These are phyloP conservation scores for Forbesichthys agassizii DNA, from an alignment of 2,113 vertebrate genomes.

Conservation along the genomic window DNA sequence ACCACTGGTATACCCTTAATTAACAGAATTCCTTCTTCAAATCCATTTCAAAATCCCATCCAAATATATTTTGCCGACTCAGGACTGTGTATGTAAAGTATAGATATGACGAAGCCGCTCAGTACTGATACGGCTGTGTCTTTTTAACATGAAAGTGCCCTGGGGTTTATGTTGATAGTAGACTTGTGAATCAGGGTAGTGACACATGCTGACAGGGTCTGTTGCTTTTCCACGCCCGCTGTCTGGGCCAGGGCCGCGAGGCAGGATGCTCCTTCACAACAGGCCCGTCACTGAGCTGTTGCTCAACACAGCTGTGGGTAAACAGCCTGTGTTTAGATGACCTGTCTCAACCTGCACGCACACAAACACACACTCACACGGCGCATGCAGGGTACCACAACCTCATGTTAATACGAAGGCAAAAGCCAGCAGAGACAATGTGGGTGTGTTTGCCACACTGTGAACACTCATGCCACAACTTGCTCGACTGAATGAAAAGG, in stretches of 20 bases:
- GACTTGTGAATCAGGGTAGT: conserved; percentile 43
- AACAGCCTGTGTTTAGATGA: conserved; percentile 71
- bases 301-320: conserved; percentile 65
- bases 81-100: neutral
- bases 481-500: conserved; percentile 49
- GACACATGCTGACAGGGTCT: conserved; percentile 54
- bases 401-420: conserved; percentile 21
- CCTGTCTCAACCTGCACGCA: conserved; percentile 70
- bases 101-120: no score
- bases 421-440: conserved; percentile 30
- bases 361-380: conserved; percentile 14
- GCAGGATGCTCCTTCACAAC: conserved; percentile 24
- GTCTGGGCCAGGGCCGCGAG: conserved; percentile 36
- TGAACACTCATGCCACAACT: conserved; percentile 56
- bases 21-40: neutral
- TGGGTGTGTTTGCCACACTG: conserved; percentile 54
- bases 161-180: conserved; percentile 14
- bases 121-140: neutral
- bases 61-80: conserved; percentile 1
- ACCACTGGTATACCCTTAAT: conserved; percentile 2
- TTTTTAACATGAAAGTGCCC: conserved; percentile 7
- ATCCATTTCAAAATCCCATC: neutral
- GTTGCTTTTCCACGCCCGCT: conserved; percentile 42
- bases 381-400: neutral
- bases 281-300: conserved; percentile 46